phyloP scores from a whole-genome alignment of 2,113 vertebrate genomes.

The Polypterus bichir region DNA sequence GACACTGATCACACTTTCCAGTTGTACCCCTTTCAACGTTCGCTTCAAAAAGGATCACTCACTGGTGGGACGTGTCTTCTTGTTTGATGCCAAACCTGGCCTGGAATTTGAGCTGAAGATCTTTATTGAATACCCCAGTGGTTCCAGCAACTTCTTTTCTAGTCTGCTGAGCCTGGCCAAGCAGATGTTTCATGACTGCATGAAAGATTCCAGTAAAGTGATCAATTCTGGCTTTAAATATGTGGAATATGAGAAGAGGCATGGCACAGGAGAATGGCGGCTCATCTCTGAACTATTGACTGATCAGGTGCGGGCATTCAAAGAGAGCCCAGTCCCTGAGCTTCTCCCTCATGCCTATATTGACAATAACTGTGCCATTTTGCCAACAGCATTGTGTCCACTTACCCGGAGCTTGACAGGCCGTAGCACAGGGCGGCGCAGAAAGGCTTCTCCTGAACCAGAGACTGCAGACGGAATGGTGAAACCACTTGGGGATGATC shows the following conservation, averaged over 20 bases:
- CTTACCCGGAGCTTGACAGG: slow-evolving; percentile 30
- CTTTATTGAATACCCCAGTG: slow-evolving; percentile 68
- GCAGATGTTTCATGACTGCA: slow-evolving; percentile 76
- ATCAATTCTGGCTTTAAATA: slow-evolving; percentile 74
- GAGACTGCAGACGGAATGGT: slow-evolving; percentile 44
- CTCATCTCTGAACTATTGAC: slow-evolving; percentile 70
- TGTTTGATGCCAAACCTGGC: slow-evolving; percentile 59
- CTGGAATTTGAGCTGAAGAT: slow-evolving; percentile 71
- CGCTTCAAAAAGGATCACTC: slow-evolving; percentile 80
- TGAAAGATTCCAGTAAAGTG: slow-evolving; percentile 58
- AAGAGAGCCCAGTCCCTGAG: slow-evolving; percentile 54
- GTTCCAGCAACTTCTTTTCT: slow-evolving; percentile 66
- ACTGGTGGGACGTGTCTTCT: slow-evolving; percentile 62
- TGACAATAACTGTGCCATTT: slow-evolving; percentile 41
- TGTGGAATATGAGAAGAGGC: slow-evolving; percentile 71
- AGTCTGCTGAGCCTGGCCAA: slow-evolving; percentile 61
- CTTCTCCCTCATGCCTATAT: slow-evolving; percentile 63
- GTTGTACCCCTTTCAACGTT: slow-evolving; percentile 68
- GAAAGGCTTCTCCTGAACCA: slow-evolving; percentile 56
- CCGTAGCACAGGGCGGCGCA: slow-evolving; percentile 37
- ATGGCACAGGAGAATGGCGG: slow-evolving; percentile 68
- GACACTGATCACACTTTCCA: slow-evolving; percentile 53
- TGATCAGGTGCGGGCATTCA: slow-evolving; percentile 65
- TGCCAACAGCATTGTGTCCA: slow-evolving; percentile 32
- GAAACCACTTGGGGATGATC: slow-evolving; percentile 42